Evolutionary conservation across 2,113 vertebrate genomes (phyloP).

Genomic region (Meriones unguiculatus): DNA sequence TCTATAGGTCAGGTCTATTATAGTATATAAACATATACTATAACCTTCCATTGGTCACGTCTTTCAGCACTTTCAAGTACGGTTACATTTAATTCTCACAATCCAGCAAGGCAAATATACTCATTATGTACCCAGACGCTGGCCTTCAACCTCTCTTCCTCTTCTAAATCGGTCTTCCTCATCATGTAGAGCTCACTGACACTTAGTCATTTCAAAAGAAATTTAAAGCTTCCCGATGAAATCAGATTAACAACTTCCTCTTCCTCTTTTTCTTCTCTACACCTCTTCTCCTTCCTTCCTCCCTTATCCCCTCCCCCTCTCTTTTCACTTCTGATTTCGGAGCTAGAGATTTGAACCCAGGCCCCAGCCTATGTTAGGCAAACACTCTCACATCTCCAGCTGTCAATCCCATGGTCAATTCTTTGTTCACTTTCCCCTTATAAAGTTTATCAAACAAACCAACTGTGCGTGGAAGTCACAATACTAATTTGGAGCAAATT

Average conservation of each 20-base stretch:
- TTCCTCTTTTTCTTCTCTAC: not conserved
- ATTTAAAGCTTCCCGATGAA: not conserved
- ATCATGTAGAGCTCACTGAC: not conserved
- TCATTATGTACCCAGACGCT: not conserved
- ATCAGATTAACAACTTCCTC: not conserved
- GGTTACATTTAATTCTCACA: not conserved
- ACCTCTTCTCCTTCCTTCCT: not conserved
- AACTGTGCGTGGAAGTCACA: not conserved
- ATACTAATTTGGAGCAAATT: not conserved
- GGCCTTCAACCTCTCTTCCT: not conserved
- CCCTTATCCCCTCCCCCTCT: no score
- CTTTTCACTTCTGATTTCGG: not conserved
- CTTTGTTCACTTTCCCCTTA: not conserved
- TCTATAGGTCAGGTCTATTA: no score
- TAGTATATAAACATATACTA: not conserved
- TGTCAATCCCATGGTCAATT: not conserved
- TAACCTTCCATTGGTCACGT: not conserved
- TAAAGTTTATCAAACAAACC: not conserved
- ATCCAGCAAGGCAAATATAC: not conserved
- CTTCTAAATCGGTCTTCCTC: not conserved
- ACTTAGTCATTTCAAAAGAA: not conserved
- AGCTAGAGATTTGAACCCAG: not conserved
- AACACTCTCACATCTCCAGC: not conserved
- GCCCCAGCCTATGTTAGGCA: not conserved
- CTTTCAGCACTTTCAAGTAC: not conserved